These are phyloP conservation scores for Phania funesta DNA, from an alignment of 2,888 invertebrate genomes.

Conservation along the genomic window DNA sequence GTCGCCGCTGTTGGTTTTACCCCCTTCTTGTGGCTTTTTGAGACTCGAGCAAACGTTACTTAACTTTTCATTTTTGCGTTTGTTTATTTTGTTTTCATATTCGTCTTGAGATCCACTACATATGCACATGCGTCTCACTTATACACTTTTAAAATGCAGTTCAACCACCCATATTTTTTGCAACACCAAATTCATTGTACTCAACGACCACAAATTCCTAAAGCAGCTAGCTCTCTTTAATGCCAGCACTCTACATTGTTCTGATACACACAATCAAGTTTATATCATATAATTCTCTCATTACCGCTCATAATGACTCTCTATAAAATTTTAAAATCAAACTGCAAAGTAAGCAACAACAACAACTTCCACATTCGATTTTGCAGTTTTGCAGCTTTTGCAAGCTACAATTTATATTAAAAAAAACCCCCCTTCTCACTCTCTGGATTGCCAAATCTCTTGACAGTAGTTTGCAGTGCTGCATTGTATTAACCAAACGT, in stretches of 20 bases:
- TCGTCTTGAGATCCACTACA: conserved; percentile 59
- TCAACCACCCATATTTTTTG: conserved; percentile 66
- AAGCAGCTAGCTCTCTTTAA: conserved; percentile 1
- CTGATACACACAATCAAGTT: conserved; percentile 2
- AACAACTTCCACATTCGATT: neutral
- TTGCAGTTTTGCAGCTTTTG: conserved; percentile 67
- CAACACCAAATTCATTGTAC: neutral
- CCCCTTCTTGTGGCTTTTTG: conserved; percentile 25
- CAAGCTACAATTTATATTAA: conserved; percentile 41
- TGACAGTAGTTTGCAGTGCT: conserved; percentile 20
- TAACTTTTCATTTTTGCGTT: conserved; percentile 35
- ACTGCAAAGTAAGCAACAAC: conserved; percentile 38
- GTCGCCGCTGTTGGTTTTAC: conserved; percentile 14
- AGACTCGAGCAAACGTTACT: conserved; percentile 18
- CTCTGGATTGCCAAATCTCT: neutral
- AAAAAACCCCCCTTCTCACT: neutral
- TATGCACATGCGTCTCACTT: conserved; percentile 64
- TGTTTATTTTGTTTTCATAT: conserved; percentile 63
- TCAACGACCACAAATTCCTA: neutral
- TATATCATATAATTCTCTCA: conserved; percentile 11
- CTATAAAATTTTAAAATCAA: conserved; percentile 26
- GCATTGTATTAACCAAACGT: conserved; percentile 1
- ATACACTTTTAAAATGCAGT: conserved; percentile 57
- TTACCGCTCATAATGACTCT: neutral
- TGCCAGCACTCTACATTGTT: neutral